Evolutionary conservation across 1,140 invertebrate genomes (phyloP).

Genomic region (Nasonia longicornis): DNA sequence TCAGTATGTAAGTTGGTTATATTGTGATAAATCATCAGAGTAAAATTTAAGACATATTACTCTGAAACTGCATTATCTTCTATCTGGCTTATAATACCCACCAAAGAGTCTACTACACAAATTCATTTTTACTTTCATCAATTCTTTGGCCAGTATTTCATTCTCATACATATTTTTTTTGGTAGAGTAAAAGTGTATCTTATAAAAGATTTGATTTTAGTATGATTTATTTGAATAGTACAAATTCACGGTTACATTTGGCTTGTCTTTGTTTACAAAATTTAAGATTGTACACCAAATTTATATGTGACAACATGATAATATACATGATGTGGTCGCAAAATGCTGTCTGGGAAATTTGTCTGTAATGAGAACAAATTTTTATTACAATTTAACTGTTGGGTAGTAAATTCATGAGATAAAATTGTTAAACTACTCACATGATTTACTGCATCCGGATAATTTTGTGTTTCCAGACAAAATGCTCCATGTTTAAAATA

Average conservation of each 20-base stretch:
- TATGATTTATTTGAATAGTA: constrained; percentile 1
- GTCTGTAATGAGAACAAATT: constrained; percentile 68
- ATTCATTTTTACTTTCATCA: no score
- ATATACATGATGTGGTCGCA: constrained; percentile 82
- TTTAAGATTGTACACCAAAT: constrained; percentile 67
- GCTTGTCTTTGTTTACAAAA: constrained; percentile 1
- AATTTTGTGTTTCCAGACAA: constrained; percentile 93
- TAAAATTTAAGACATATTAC: background rate
- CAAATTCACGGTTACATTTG: constrained; percentile 16
- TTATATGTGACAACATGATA: constrained; percentile 74
- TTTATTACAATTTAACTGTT: constrained; percentile 37
- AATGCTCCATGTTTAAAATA: constrained; percentile 87
- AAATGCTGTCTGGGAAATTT: constrained; percentile 80
- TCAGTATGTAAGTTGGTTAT: background rate
- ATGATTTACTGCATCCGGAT: constrained; percentile 91
- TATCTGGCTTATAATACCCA: no score
- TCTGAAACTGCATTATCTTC: no score
- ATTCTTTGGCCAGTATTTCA: no score
- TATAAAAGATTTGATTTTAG: background rate
- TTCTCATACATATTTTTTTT: background rate
- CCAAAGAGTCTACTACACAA: no score
- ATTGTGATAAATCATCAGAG: background rate
- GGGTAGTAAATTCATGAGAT: constrained; percentile 17
- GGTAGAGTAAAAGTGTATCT: no score
- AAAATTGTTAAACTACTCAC: constrained; percentile 66